These are phyloP conservation scores for Eulimnadia texana DNA, from an alignment of 1,140 invertebrate genomes.

Conservation along the genomic window DNA sequence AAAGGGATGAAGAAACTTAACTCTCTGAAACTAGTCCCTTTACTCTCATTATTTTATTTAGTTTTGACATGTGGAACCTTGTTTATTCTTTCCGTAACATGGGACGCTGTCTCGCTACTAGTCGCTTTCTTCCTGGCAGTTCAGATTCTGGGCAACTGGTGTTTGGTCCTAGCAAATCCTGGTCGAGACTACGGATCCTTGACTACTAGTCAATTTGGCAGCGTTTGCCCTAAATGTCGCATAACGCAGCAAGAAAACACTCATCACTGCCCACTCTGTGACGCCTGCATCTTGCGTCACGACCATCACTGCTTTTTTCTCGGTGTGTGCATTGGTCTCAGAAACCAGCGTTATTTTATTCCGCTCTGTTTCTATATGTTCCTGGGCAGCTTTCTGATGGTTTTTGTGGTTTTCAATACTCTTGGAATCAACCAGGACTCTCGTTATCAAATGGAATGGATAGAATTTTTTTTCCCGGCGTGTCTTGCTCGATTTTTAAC, in stretches of 20 bases:
- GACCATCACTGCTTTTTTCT: conserved; percentile 16
- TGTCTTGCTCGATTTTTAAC: neutral
- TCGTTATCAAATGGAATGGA: too few species aligned
- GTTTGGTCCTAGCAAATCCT: too few species aligned
- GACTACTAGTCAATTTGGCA: too few species aligned
- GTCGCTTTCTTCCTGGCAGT: too few species aligned
- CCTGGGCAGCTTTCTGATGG: neutral
- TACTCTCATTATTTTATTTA: too few species aligned
- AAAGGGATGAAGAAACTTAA: too few species aligned
- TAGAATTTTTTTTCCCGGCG: neutral
- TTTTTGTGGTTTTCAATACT: neutral
- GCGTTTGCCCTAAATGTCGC: neutral
- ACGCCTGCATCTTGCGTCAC: conserved; percentile 6
- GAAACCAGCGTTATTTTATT: conserved; percentile 13
- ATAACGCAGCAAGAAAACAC: neutral
- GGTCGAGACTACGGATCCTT: too few species aligned
- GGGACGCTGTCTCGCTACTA: too few species aligned
- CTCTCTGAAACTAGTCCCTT: too few species aligned
- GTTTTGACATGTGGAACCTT: too few species aligned
- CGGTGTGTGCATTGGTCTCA: conserved; percentile 10
- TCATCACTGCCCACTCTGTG: conserved; percentile 15
- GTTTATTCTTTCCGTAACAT: too few species aligned
- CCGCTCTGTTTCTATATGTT: conserved; percentile 3
- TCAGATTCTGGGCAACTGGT: too few species aligned
- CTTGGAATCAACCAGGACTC: neutral